Conservation (phyloP, 2,797 vertebrate species). For the Neosilurus mollespiculum region DNA sequence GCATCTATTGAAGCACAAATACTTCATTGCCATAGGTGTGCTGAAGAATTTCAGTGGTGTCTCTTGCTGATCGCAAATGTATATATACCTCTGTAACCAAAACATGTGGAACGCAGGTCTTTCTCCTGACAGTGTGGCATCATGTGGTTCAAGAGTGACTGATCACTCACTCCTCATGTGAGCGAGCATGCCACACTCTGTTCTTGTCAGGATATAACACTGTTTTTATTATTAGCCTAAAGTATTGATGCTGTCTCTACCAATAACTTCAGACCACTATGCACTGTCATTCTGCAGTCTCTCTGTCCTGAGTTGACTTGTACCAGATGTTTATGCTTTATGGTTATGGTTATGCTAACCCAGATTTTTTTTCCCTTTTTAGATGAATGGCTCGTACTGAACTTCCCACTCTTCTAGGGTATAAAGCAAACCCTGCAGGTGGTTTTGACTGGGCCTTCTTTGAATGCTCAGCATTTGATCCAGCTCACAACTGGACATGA, state of each 20-base stretch:
- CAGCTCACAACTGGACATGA: slow-evolving; percentile 8
- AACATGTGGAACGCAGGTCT: no score
- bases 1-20: no score
- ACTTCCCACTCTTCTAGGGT: slow-evolving; percentile 80
- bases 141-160: no score
- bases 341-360: slow-evolving; percentile 7
- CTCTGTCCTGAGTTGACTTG: background rate
- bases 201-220: background rate
- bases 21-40: no score
- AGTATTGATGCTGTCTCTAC: background rate
- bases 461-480: background rate
- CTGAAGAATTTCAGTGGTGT: no score
- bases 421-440: slow-evolving; percentile 65
- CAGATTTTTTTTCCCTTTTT: slow-evolving; percentile 36
- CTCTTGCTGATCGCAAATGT: no score
- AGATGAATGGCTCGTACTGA: slow-evolving; percentile 86
- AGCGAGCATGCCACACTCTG: no score
- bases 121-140: no score
- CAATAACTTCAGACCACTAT: background rate
- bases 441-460: background rate
- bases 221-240: background rate
- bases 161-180: no score
- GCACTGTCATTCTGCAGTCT: background rate
- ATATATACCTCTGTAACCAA: no score
- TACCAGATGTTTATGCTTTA: background rate